Conservation (phyloP, 53 echinoderm and acorn worm genomes). For the Holothuria leucospilota region DNA sequence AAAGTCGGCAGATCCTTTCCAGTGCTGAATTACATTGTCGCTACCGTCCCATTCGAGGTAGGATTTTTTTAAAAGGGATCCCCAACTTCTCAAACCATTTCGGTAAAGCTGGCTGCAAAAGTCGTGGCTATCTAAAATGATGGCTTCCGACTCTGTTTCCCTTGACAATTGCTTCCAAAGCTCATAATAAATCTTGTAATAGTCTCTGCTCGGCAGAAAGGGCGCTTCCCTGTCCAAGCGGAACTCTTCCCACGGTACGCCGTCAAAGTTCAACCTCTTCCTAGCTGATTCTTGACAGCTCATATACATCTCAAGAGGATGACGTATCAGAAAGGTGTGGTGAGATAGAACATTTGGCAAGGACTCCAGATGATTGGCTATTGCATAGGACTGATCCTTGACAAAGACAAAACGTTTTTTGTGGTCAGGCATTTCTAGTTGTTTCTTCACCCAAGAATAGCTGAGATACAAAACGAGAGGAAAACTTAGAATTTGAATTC, state of each 20-base stretch:
- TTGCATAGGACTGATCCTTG: background rate
- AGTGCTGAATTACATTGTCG: background rate
- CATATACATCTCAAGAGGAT: background rate
- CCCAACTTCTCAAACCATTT: too few relatives aligned
- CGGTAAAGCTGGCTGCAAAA: background rate
- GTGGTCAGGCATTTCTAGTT: background rate
- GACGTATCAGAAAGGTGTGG: background rate
- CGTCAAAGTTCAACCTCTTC: too few relatives aligned
- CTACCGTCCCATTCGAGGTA: conserved; percentile 2
- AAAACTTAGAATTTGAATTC: too few relatives aligned
- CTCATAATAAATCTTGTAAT: background rate
- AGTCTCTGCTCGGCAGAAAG: background rate
- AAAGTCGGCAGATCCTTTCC: background rate
- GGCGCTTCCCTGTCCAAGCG: too few relatives aligned
- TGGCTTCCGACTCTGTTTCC: background rate
- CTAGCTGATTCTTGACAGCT: background rate
- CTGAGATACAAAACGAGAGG: background rate
- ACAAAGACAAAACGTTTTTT: background rate
- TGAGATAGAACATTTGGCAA: background rate
- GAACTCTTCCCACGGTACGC: too few relatives aligned
- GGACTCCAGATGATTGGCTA: background rate
- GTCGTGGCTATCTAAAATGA: background rate
- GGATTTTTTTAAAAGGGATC: background rate
- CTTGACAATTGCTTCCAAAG: background rate
- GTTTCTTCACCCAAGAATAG: background rate